A percentile compares a stretch with the other conserved stretches of the same genome.
These are phyloP conservation scores for Palaemon carinicauda DNA, from an alignment of 1,140 invertebrate genomes.

Conservation along the genomic window DNA sequence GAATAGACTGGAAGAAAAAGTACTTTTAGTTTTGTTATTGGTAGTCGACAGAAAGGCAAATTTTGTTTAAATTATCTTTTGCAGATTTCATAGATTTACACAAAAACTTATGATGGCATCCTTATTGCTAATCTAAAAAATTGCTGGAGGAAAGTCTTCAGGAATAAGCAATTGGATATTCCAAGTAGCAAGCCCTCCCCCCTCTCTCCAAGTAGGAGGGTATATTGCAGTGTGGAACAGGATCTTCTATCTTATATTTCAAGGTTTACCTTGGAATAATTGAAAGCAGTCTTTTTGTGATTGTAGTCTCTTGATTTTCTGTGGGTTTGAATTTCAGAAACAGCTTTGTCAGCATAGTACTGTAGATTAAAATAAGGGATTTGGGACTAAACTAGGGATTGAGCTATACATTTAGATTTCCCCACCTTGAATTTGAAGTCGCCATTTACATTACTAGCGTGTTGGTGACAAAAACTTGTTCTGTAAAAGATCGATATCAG, in stretches of 20 bases:
- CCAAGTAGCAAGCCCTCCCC: constrained; percentile 24
- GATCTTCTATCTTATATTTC: too few species aligned
- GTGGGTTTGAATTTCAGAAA: too few species aligned
- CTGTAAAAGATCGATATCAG: too few species aligned
- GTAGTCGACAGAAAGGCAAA: not conserved
- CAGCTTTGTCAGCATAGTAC: too few species aligned
- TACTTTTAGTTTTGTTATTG: not conserved
- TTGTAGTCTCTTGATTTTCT: not conserved
- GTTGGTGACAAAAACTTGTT: too few species aligned
- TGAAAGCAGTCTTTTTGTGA: not conserved
- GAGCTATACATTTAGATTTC: too few species aligned
- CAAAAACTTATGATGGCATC: constrained; percentile 12
- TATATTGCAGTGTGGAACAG: not conserved
- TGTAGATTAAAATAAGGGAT: too few species aligned
- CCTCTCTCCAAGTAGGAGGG: constrained; percentile 46
- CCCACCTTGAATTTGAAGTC: too few species aligned
- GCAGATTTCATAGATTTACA: not conserved
- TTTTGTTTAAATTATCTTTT: not conserved
- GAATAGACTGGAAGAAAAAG: not conserved
- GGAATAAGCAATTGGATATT: not conserved
- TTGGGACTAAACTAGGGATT: too few species aligned
- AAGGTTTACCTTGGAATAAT: not conserved
- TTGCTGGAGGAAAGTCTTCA: constrained; percentile 7
- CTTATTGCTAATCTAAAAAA: not conserved
- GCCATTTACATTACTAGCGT: too few species aligned